These are phyloP conservation scores for Sitophilus oryzae DNA, from an alignment of 1,140 invertebrate genomes.

Conservation along the genomic window DNA sequence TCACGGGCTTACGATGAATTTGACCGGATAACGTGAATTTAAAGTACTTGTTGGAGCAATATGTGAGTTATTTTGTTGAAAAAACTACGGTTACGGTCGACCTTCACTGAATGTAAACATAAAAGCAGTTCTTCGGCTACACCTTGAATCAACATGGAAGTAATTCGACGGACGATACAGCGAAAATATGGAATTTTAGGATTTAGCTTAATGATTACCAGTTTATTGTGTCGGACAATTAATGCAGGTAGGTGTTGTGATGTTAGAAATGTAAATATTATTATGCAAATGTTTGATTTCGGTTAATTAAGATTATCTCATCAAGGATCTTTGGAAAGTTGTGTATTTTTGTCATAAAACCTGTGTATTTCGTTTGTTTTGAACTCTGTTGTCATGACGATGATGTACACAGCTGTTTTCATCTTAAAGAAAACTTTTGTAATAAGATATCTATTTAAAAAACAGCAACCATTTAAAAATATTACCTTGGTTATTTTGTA, in stretches of 20 bases:
- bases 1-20: background rate
- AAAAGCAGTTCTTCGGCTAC: background rate
- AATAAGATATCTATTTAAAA: too few species aligned
- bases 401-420: too few species aligned
- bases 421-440: too few species aligned
- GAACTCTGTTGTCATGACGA: too few species aligned
- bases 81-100: background rate
- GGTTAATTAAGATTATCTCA: too few species aligned
- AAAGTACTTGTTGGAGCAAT: background rate
- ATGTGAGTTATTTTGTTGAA: conserved; percentile 4
- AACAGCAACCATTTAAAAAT: too few species aligned
- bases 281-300: too few species aligned
- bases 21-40: background rate
- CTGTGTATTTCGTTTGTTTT: too few species aligned
- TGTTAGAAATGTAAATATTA: too few species aligned
- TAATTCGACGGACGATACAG: background rate
- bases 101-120: conserved; percentile 9
- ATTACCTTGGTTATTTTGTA: too few species aligned
- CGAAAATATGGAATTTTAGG: background rate
- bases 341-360: too few species aligned
- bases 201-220: conserved; percentile 2
- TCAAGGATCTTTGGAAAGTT: too few species aligned
- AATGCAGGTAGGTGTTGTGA: conserved; percentile 4
- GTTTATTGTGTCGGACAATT: background rate
- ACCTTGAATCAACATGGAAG: conserved; percentile 8